These are phyloP conservation scores for Aphidius ervi DNA, from an alignment of 1,140 invertebrate genomes.

Conservation along the genomic window DNA sequence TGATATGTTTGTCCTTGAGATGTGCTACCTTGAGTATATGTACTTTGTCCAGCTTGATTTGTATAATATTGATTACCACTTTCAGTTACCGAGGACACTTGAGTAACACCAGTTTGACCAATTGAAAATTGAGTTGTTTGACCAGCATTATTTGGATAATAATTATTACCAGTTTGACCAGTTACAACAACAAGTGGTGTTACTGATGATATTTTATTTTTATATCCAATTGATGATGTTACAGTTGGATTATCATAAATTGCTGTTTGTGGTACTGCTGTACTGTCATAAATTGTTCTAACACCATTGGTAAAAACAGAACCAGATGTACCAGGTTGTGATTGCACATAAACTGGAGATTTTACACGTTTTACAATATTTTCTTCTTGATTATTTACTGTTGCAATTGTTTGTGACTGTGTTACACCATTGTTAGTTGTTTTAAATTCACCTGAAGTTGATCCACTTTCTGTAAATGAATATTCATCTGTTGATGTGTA, in stretches of 20 bases:
- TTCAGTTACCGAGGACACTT: no score
- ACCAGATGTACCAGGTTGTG: constrained; percentile 28
- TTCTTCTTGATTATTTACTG: constrained; percentile 22
- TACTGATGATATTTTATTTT: no score
- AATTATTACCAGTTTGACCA: not conserved
- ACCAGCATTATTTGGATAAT: no score
- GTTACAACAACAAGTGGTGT: not conserved
- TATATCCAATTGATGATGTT: not conserved
- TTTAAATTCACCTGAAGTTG: constrained; percentile 13
- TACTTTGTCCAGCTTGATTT: constrained; percentile 3
- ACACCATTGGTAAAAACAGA: constrained; percentile 31
- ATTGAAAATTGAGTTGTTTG: no score
- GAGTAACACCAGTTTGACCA: no score
- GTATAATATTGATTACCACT: constrained; percentile 12
- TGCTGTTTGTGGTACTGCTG: not conserved
- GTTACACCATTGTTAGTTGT: constrained; percentile 17
- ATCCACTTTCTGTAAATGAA: not conserved
- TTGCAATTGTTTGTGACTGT: constrained; percentile 21
- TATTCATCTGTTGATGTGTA: not conserved
- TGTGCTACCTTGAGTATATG: not conserved
- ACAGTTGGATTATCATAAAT: not conserved
- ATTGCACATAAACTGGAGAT: constrained; percentile 28
- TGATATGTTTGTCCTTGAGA: not conserved
- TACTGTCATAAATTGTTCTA: constrained; percentile 23
- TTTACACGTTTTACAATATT: constrained; percentile 15